These are phyloP conservation scores for Branchellion lobata DNA, from an alignment of 2,888 invertebrate species.

Conservation along the genomic window DNA sequence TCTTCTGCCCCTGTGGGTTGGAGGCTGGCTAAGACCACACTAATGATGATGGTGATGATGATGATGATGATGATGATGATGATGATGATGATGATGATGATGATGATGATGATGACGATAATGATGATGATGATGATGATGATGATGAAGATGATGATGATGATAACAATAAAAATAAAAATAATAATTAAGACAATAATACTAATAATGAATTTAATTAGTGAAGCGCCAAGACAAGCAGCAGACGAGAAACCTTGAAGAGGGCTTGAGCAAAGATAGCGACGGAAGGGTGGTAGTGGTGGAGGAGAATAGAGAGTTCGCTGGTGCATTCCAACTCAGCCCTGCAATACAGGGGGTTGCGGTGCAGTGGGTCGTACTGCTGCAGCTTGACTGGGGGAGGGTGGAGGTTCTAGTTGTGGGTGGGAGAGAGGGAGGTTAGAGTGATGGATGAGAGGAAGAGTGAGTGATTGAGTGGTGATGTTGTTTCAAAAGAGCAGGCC, in stretches of 20 bases:
- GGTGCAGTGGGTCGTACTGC: slow-evolving; percentile 65
- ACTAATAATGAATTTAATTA: neutral
- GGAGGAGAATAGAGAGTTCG: slow-evolving; percentile 73
- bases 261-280: slow-evolving; percentile 81
- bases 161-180: neutral
- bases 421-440: neutral
- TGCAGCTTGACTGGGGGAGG: neutral
- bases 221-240: too few relatives aligned
- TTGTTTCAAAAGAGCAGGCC: neutral
- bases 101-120: neutral
- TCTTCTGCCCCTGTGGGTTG: slow-evolving; percentile 64
- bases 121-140: neutral
- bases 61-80: slow-evolving; percentile 9
- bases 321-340: slow-evolving; percentile 72
- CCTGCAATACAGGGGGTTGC: slow-evolving; percentile 84
- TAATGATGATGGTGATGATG: neutral
- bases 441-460: neutral
- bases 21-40: neutral
- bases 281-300: slow-evolving; percentile 89
- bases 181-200: neutral
- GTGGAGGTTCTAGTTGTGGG: neutral
- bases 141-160: neutral
- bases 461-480: neutral
- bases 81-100: slow-evolving; percentile 10
- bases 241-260: slow-evolving; percentile 68